phyloP scores from a whole-genome alignment of 2,113 vertebrate genomes.

The Murina feae region DNA sequence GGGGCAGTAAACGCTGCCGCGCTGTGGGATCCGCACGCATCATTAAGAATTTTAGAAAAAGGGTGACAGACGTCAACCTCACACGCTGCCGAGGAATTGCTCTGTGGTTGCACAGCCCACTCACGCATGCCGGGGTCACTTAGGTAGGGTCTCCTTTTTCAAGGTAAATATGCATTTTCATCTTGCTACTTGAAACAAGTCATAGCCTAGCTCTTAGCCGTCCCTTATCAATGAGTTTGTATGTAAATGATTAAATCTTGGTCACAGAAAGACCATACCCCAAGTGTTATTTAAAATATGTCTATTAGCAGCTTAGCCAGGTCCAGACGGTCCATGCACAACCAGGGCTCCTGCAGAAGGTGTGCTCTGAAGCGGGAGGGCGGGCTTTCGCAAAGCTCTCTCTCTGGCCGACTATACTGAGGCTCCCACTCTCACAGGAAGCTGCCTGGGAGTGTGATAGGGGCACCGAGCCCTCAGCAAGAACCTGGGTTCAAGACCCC shows the following conservation, averaged over 20 bases:
- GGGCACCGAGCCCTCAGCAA: background rate
- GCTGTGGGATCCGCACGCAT: too few relatives aligned
- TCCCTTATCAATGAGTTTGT: background rate
- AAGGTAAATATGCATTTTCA: background rate
- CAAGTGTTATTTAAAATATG: background rate
- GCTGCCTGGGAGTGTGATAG: background rate
- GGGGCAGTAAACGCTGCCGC: background rate
- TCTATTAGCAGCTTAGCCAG: background rate
- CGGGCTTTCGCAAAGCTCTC: background rate
- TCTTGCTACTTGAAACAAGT: background rate
- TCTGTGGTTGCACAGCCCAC: background rate
- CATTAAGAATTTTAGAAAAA: background rate
- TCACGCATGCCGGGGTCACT: background rate
- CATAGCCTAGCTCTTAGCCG: background rate
- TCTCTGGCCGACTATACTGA: fast-evolving
- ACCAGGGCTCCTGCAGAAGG: background rate
- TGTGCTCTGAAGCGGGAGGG: background rate
- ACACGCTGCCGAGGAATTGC: background rate
- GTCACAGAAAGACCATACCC: background rate
- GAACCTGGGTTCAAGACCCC: background rate
- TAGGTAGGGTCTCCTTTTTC: background rate
- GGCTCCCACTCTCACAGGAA: background rate
- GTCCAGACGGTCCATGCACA: background rate
- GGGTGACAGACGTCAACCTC: background rate
- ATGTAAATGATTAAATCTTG: background rate